These are phyloP conservation scores for Drosophila nannoptera DNA, from an alignment of 1,140 invertebrate species.

Conservation along the genomic window DNA sequence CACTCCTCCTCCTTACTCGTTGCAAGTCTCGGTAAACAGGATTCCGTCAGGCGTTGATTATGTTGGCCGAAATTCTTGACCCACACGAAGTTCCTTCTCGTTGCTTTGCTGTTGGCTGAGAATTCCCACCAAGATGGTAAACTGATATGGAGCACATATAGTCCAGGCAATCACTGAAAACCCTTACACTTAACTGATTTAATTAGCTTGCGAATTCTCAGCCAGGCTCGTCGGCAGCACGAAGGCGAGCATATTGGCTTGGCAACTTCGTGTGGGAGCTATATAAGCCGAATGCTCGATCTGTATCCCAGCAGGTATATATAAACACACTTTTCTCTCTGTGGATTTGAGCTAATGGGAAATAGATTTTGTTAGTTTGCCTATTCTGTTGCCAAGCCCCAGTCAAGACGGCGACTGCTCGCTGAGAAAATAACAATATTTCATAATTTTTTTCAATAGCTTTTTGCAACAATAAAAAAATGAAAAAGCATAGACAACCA, in stretches of 20 bases:
- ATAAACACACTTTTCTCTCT: not conserved
- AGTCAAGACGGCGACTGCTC: conserved; percentile 5
- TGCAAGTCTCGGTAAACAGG: conserved; percentile 32
- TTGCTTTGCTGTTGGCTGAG: conserved; percentile 28
- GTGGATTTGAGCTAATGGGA: conserved; percentile 43
- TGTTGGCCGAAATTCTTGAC: conserved; percentile 52
- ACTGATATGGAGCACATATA: conserved; percentile 42
- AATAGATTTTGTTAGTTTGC: not conserved
- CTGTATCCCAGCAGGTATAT: not conserved
- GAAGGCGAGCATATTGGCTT: not conserved
- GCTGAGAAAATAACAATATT: conserved; percentile 36
- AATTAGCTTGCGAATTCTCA: conserved; percentile 33
- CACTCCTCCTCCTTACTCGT: not conserved
- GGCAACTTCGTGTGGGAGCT: not conserved
- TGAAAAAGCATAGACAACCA: conserved; percentile 41
- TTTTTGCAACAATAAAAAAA: conserved; percentile 23
- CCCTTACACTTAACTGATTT: conserved; percentile 70
- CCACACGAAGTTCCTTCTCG: conserved; percentile 58
- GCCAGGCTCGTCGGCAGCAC: not conserved
- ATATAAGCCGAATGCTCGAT: too few relatives aligned
- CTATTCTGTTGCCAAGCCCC: conserved; percentile 1
- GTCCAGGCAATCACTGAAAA: conserved; percentile 59
- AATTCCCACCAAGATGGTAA: conserved; percentile 69
- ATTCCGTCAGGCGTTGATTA: conserved; percentile 51
- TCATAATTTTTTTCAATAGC: conserved; percentile 42